Evolutionary conservation across 2,113 vertebrate genomes (phyloP), one percentile per base, ranked within the genome.

Genomic region (Zosterops lateralis): DNA sequence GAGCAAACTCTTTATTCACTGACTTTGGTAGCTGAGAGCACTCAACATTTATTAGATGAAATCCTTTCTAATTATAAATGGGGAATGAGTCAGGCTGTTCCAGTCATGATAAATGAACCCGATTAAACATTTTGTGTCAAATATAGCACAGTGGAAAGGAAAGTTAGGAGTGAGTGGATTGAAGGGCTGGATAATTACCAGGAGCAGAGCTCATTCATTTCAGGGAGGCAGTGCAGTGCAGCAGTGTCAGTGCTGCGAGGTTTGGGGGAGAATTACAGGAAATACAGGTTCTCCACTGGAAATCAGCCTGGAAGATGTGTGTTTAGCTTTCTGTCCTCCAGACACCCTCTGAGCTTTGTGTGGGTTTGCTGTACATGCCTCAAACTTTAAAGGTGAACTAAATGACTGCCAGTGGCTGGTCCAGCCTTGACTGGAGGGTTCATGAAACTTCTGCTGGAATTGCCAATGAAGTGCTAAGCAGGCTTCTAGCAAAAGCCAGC

Each of bases 101-200:
- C 84, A 95, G 91, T 91, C 84, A 92, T 81, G 89, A 96, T 91
- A 95, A 96, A 95, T 91, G 92, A 96, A 96, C 62, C 75, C 90
- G 89, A 96, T 96, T 93, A 95, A 97, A 93, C 79, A 73, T 94
- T 93, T 94, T 79, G 54, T 92, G 80, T 96, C 84, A 96, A 94
- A 95, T 91, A 88, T 94, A 96, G 93, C 87, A 45, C 88, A 78
- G 56, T 91, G 86, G 62, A 79, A 78, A 77, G 78, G 75, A 89
- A 95, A 89, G 60, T 78, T 72, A 84, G 93, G 61, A 87, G 92
- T 90, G 88, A 92, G 44, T 90, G 83, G 47, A 96, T 93, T 87
- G 82, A 91, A 94, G 50, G 22, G 84, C 94, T 84, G 87, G 61
- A 36, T 85, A 96, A 89, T 85, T 84, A 86, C 54, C 20, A 48